These are phyloP conservation scores for Drosophila eohydei DNA, from an alignment of 2,888 invertebrate species.

Conservation along the genomic window DNA sequence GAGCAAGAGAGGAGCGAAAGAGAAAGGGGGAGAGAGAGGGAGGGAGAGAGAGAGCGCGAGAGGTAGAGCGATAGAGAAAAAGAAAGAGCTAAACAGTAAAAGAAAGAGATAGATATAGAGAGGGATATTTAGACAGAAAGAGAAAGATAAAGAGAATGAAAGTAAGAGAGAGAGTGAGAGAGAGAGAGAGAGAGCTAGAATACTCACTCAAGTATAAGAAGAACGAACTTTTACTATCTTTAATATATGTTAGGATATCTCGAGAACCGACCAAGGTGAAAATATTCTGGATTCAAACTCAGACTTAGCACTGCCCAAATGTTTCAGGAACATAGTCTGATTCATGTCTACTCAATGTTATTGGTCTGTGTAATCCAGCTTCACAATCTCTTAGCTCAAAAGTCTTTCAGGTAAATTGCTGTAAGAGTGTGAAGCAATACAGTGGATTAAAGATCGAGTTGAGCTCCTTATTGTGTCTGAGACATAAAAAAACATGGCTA, in stretches of 20 bases:
- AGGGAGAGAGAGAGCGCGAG: not conserved
- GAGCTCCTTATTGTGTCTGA: not conserved
- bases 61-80: not conserved
- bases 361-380: not conserved
- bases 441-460: not conserved
- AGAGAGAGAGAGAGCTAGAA: not conserved
- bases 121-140: not conserved
- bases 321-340: not conserved
- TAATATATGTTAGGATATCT: not conserved
- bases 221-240: not conserved
- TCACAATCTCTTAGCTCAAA: not conserved
- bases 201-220: not conserved
- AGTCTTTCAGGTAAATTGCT: not conserved
- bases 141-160: not conserved
- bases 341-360: not conserved
- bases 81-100: too few species aligned
- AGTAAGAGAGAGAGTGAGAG: not conserved
- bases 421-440: too few species aligned
- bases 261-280: too few species aligned
- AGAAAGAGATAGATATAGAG: not conserved
- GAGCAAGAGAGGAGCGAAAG: not conserved
- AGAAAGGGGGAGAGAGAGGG: not conserved
- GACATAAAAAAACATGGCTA: not conserved
- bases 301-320: not conserved
- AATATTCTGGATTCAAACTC: not conserved